phyloP scores from a whole-genome alignment of 2,888 invertebrate species.

The Lasioglossum leucozonium region DNA sequence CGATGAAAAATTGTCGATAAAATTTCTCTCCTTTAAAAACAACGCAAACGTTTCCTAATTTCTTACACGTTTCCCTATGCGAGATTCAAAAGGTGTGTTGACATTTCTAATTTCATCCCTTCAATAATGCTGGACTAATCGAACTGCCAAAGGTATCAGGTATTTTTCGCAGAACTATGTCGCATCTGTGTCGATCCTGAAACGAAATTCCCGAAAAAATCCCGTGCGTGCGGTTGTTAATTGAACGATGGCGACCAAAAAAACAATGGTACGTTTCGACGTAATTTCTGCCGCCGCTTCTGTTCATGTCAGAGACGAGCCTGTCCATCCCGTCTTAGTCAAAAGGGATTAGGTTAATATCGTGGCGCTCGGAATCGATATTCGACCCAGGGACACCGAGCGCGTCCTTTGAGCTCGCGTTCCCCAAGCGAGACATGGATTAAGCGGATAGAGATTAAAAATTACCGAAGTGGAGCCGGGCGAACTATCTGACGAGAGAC shows the following conservation, averaged over 20 bases:
- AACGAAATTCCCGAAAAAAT: neutral
- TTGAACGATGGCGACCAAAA: neutral
- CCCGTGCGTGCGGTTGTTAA: neutral
- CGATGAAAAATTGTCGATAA: neutral
- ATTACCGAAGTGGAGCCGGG: conserved; percentile 43
- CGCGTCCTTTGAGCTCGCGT: conserved; percentile 49
- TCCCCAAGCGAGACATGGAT: conserved; percentile 46
- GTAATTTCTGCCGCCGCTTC: conserved; percentile 33
- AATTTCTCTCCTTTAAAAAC: neutral
- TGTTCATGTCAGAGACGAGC: conserved; percentile 19
- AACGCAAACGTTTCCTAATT: too few species aligned
- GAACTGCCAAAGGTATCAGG: too few species aligned
- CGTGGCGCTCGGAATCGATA: conserved; percentile 54
- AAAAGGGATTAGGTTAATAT: conserved; percentile 58
- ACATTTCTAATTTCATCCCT: neutral
- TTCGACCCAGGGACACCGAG: conserved; percentile 33
- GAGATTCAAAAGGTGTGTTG: too few species aligned
- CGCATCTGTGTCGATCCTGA: neutral
- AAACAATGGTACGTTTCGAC: neutral
- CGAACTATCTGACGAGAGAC: neutral
- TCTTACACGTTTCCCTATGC: too few species aligned
- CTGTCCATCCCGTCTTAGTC: conserved; percentile 25
- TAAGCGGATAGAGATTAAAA: conserved; percentile 64
- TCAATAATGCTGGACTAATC: too few species aligned
- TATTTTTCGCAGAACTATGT: neutral